These are phyloP conservation scores for Drosophila algonquin DNA, from an alignment of 2,888 invertebrate species.

Conservation along the genomic window DNA sequence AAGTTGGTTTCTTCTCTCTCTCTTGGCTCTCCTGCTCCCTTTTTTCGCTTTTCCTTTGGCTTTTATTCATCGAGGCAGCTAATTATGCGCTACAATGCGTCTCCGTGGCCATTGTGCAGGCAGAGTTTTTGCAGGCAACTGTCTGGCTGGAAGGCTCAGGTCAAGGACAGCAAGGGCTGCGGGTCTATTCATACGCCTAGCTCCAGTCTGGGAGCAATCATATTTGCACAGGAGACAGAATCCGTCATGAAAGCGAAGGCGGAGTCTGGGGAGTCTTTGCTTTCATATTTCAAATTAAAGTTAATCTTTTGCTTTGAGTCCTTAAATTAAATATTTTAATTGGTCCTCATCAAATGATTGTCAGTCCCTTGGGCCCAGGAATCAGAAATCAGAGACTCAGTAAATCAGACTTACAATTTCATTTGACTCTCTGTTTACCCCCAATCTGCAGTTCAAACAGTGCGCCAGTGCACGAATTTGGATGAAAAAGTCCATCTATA, in stretches of 20 bases:
- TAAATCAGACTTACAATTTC: conserved; percentile 16
- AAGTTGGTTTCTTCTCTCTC: conserved; percentile 24
- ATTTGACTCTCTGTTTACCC: not conserved
- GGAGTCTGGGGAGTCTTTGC: conserved; percentile 8
- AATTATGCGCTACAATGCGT: conserved; percentile 78
- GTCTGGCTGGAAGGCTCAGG: conserved; percentile 41
- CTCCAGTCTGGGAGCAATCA: not conserved
- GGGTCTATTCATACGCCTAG: conserved; percentile 19
- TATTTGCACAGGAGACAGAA: conserved; percentile 13
- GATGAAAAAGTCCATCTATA: conserved; percentile 51
- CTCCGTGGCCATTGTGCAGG: conserved; percentile 66
- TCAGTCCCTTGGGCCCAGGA: not conserved
- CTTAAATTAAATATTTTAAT: conserved; percentile 16
- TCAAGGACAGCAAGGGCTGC: conserved; percentile 34
- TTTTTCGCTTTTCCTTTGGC: conserved; percentile 35
- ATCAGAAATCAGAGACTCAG: not conserved
- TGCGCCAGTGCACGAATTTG: conserved; percentile 1
- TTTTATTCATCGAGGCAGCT: conserved; percentile 66
- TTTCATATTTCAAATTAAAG: conserved; percentile 41
- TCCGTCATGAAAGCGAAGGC: not conserved
- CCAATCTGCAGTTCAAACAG: conserved; percentile 18
- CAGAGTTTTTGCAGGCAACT: conserved; percentile 33
- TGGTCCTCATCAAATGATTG: not conserved
- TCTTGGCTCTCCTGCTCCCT: conserved; percentile 23
- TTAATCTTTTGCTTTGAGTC: not conserved